Base-by-base conservation (phyloP, 2,113 vertebrate species). In the Himantopus leucocephalus region DNA sequence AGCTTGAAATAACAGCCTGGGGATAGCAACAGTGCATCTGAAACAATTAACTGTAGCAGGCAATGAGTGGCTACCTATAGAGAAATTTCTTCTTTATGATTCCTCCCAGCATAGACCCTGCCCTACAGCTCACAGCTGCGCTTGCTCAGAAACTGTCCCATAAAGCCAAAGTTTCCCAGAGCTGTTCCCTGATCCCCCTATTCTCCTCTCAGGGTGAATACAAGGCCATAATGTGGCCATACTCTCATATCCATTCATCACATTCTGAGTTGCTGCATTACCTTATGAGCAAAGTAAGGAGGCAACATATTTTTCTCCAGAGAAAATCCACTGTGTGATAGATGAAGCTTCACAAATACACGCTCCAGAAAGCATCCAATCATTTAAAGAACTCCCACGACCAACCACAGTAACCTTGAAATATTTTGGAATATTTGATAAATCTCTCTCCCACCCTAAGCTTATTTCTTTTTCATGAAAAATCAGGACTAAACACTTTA, bases 331-430 rank as follows among this genome's bases (percentile, higher is more conserved):
- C 79, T 29, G 23, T 78, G 53, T 96, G 96, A 97, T 94, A 94
- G 95, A 96, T 95, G 92, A 72, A 92, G 73, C 79, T 94, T 96
- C 92, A 96, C 48, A 90, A 91, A 91, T 92, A 32, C 91, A 92
- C 3, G 52, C 68, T 96, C 66, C 79, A 94, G 92, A 95, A 95
- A 91, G 48, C 76, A 96, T 94, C 92, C 88, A 95, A 96, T 95
- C 88, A 78, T 91, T 96, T 96, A 89, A 96, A 94, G 60, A 96
- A 85, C 91, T 95, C 88, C 76, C 64, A 95, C 8, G 0, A 72
- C 43, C 88, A 94, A 23, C 35, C 30, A 60, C 39, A 64, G 52
- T 94, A 94, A 96, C 91, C 94, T 96, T 96, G 91, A 96, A 93
- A 90, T 91, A 94, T 91, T 94, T 93, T 88, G 10, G 60, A 89